phyloP scores from a whole-genome alignment of 1,140 invertebrate species.

The Drosophila bifasciata region DNA sequence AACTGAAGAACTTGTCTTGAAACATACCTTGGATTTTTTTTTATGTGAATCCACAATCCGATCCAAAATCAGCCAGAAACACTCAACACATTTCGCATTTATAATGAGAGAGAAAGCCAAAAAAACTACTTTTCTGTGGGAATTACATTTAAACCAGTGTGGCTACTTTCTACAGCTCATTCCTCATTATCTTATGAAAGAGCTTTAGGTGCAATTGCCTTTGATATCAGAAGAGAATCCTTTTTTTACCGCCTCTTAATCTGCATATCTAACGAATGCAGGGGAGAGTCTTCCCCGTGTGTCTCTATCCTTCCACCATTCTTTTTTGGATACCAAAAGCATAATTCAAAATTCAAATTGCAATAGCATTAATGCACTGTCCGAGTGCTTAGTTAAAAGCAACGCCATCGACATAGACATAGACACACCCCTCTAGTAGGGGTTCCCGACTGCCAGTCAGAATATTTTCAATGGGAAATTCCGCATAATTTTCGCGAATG shows the following conservation, averaged over 20 bases:
- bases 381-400: slow-evolving; percentile 64
- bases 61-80: not conserved
- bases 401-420: slow-evolving; percentile 21
- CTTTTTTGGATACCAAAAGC: slow-evolving; percentile 69
- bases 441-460: not conserved
- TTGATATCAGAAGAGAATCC: slow-evolving; percentile 31
- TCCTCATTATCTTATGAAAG: slow-evolving; percentile 32
- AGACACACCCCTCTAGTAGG: no score
- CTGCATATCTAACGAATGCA: slow-evolving; percentile 48
- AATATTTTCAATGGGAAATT: slow-evolving; percentile 49
- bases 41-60: no score
- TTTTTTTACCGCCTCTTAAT: slow-evolving; percentile 10
- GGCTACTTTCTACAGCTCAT: not conserved
- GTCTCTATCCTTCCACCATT: slow-evolving; percentile 1
- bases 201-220: slow-evolving; percentile 19
- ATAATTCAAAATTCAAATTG: slow-evolving; percentile 76
- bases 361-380: slow-evolving; percentile 64
- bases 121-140: slow-evolving; percentile 14
- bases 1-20: no score
- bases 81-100: slow-evolving; percentile 33
- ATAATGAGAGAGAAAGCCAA: slow-evolving; percentile 31
- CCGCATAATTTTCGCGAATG: slow-evolving; percentile 69
- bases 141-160: slow-evolving; percentile 2
- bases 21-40: no score
- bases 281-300: not conserved